These are phyloP conservation scores for Malaclemys terrapin DNA, from an alignment of 2,113 vertebrate species.

Conservation along the genomic window DNA sequence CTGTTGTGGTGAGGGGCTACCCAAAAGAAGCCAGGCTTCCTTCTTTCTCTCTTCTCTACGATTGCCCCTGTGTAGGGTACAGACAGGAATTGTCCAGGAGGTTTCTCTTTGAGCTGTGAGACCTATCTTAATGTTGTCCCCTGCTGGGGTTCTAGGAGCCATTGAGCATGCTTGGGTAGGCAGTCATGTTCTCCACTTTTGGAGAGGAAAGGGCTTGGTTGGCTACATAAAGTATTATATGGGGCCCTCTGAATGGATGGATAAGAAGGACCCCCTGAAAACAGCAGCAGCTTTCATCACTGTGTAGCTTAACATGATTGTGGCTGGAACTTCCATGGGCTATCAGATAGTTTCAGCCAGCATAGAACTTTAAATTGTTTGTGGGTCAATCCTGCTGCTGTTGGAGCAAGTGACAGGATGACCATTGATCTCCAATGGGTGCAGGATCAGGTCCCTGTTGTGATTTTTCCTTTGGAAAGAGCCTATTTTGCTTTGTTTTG, in stretches of 20 bases:
- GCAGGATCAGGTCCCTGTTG: neutral
- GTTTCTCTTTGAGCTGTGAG: too few relatives aligned
- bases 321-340: fast-evolving
- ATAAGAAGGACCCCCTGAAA: neutral
- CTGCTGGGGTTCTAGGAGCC: too few relatives aligned
- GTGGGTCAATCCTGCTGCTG: neutral
- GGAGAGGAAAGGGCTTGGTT: neutral
- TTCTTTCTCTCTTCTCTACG: too few relatives aligned
- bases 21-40: too few relatives aligned
- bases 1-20: too few relatives aligned
- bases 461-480: neutral
- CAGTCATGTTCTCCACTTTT: neutral
- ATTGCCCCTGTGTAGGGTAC: too few relatives aligned
- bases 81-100: too few relatives aligned
- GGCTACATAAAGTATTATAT: neutral
- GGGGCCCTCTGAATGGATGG: neutral
- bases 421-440: fast-evolving
- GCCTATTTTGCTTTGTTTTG: neutral
- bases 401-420: fast-evolving
- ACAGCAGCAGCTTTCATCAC: fast-evolving
- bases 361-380: fast-evolving
- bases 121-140: too few relatives aligned
- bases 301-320: fast-evolving
- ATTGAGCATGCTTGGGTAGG: too few relatives aligned
- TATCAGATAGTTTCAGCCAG: neutral